Conservation (phyloP, 2,797 vertebrate species). For the Leptatherina wallacei region DNA sequence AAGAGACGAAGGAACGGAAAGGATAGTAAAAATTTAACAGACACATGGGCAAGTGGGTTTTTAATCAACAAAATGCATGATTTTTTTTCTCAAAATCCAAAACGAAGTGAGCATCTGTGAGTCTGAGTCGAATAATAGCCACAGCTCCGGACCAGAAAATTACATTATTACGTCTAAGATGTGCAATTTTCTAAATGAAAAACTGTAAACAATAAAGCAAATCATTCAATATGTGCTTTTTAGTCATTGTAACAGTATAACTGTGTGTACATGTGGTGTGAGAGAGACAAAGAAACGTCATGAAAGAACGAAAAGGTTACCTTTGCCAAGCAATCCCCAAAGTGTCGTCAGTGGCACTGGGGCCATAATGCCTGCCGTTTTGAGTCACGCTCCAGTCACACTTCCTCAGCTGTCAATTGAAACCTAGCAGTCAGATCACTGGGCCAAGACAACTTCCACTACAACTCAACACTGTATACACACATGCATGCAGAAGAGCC, state of each 20-base stretch:
- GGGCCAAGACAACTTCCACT: constrained; percentile 95
- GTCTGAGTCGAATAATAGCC: constrained; percentile 6
- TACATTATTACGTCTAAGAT: constrained; percentile 1
- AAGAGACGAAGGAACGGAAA: neutral
- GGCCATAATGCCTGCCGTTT: constrained; percentile 99
- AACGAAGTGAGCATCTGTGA: neutral
- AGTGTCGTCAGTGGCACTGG: constrained; percentile 99
- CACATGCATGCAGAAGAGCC: constrained; percentile 70
- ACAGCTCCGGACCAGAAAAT: constrained; percentile 15
- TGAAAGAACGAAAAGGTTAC: constrained; percentile 99
- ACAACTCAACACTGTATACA: constrained; percentile 73
- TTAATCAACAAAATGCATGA: constrained; percentile 13
- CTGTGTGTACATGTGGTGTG: constrained; percentile 37
- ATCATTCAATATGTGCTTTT: constrained; percentile 24
- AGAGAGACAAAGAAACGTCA: constrained; percentile 69
- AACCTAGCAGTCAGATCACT: constrained; percentile 99
- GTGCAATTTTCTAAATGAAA: constrained; percentile 10
- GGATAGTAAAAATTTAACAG: constrained; percentile 7
- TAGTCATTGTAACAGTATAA: constrained; percentile 24
- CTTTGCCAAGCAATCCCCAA: constrained; percentile 99
- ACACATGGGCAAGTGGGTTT: neutral
- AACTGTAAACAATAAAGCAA: constrained; percentile 25
- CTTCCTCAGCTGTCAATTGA: constrained; percentile 99
- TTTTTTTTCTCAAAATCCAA: neutral
- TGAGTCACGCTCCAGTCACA: constrained; percentile 99